phyloP scores from a whole-genome alignment of 2,888 invertebrate species.

The Eurois occulta region DNA sequence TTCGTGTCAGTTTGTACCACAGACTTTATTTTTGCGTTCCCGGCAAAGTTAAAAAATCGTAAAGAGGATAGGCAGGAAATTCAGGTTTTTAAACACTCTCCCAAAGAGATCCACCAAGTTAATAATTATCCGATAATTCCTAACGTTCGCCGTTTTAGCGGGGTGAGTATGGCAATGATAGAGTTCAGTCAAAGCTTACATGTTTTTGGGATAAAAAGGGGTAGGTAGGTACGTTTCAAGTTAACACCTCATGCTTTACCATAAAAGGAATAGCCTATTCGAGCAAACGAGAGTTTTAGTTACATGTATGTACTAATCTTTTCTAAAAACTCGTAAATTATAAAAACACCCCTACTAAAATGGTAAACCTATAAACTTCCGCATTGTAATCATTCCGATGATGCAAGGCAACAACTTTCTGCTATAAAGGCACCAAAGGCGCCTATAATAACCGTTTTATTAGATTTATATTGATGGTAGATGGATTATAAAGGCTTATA shows the following conservation, averaged over 20 bases:
- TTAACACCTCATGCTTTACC: background rate
- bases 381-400: background rate
- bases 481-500: too few species aligned
- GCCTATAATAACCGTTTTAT: background rate
- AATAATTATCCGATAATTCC: background rate
- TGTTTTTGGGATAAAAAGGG: background rate
- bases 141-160: background rate
- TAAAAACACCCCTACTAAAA: background rate
- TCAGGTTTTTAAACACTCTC: background rate
- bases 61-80: background rate
- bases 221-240: too few species aligned
- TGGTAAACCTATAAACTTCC: background rate
- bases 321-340: background rate
- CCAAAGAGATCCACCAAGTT: background rate
- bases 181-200: background rate
- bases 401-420: conserved; percentile 1
- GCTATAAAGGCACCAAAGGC: conserved; percentile 6
- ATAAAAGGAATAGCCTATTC: background rate
- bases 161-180: background rate
- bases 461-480: background rate
- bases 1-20: background rate
- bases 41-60: background rate
- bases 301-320: background rate
- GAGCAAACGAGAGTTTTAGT: background rate
- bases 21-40: background rate